These are phyloP conservation scores for Paraplagusia blochii DNA, from an alignment of 2,113 vertebrate species.

Conservation along the genomic window DNA sequence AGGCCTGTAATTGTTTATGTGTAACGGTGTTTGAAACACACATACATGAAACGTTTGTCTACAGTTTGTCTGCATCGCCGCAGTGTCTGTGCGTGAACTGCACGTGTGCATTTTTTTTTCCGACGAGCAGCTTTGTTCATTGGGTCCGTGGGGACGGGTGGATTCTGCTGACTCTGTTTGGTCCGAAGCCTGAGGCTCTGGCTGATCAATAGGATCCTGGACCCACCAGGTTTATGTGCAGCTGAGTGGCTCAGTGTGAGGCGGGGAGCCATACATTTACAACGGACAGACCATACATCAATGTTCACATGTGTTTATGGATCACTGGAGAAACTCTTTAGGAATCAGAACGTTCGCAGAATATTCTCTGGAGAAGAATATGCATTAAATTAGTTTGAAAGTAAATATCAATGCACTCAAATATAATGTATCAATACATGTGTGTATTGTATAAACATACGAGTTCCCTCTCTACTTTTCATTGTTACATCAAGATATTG, in stretches of 20 bases:
- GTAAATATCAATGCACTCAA: background rate
- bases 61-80: constrained; percentile 7
- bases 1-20: constrained; percentile 55
- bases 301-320: constrained; percentile 27
- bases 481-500: too few species aligned
- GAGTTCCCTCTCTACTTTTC: too few species aligned
- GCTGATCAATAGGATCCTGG: constrained; percentile 59
- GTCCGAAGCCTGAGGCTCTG: constrained; percentile 49
- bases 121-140: constrained; percentile 51
- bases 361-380: background rate
- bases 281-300: constrained; percentile 29
- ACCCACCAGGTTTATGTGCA: constrained; percentile 36
- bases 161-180: constrained; percentile 67
- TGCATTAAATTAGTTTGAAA: background rate
- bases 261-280: constrained; percentile 33
- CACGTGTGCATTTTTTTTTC: constrained; percentile 17
- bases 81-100: constrained; percentile 37
- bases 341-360: constrained; percentile 15
- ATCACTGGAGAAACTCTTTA: constrained; percentile 24
- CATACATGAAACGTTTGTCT: constrained; percentile 2
- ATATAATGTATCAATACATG: too few species aligned
- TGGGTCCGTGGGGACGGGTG: constrained; percentile 53
- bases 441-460: too few species aligned
- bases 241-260: constrained; percentile 43
- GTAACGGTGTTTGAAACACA: constrained; percentile 39